Conservation (phyloP, 2,797 vertebrate species). For the Chelon labrosus region DNA sequence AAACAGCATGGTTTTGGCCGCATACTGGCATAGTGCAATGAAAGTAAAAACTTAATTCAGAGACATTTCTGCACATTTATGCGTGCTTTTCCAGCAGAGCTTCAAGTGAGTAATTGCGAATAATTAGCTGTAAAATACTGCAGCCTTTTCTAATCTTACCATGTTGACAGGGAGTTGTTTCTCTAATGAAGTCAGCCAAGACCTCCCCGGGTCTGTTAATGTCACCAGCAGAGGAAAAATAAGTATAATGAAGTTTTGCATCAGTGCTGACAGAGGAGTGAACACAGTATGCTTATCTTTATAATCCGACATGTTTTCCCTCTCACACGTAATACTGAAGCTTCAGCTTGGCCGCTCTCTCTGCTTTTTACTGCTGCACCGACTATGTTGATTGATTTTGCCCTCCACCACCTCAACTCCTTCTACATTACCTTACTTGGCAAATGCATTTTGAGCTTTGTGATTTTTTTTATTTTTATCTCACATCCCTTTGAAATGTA, state of each 20-base stretch:
- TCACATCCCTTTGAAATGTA: conserved; percentile 4
- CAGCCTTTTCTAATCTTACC: not conserved
- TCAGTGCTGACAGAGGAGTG: conserved; percentile 18
- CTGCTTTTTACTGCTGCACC: not conserved
- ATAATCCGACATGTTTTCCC: conserved; percentile 2
- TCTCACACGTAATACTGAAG: not conserved
- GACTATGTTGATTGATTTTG: conserved; percentile 7
- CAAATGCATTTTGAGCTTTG: conserved; percentile 5
- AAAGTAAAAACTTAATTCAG: not conserved
- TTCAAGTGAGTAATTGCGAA: not conserved
- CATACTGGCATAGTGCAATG: not conserved
- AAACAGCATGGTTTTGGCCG: not conserved
- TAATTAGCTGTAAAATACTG: not conserved
- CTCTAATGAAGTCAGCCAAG: conserved; percentile 26
- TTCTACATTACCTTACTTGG: conserved; percentile 14
- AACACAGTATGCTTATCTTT: conserved; percentile 2
- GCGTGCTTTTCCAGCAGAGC: not conserved
- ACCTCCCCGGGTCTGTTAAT: conserved; percentile 23
- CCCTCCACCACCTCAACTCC: not conserved
- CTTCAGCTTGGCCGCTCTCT: conserved; percentile 9
- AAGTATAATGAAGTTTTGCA: conserved; percentile 24
- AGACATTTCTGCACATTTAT: not conserved
- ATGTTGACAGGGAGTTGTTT: not conserved
- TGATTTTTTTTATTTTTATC: not conserved
- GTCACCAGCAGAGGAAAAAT: conserved; percentile 12